phyloP scores from a whole-genome alignment of 2,797 vertebrate genomes.

The Spizella passerina region DNA sequence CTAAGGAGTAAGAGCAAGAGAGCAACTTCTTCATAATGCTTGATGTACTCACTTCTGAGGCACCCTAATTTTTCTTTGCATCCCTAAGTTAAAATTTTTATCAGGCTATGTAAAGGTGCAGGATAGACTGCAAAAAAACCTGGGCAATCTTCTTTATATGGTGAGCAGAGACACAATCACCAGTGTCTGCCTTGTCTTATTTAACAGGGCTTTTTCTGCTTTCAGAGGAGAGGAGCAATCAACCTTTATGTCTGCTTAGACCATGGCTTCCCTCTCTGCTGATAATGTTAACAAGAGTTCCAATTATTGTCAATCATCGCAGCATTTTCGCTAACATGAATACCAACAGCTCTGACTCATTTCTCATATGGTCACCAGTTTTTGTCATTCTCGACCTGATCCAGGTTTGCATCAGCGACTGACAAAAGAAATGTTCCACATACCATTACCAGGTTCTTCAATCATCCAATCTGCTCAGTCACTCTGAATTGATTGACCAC shows the following conservation, averaged over 20 bases:
- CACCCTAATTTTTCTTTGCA: background rate
- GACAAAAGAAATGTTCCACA: slow-evolving; percentile 34
- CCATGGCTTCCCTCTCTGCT: slow-evolving; percentile 3
- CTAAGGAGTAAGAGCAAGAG: background rate
- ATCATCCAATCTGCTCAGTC: slow-evolving; percentile 35
- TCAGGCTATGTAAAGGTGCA: background rate
- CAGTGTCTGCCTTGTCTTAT: background rate
- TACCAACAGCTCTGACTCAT: slow-evolving; percentile 28
- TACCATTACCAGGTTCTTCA: slow-evolving; percentile 22
- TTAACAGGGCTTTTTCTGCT: background rate
- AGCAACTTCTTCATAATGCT: background rate
- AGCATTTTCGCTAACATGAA: slow-evolving; percentile 23
- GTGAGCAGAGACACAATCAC: background rate
- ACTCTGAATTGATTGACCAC: slow-evolving; percentile 19
- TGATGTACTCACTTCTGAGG: background rate
- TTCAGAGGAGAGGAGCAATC: slow-evolving; percentile 1
- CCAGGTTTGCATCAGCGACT: background rate
- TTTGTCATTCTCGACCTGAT: slow-evolving; percentile 17
- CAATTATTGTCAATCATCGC: slow-evolving; percentile 62
- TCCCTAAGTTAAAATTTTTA: background rate
- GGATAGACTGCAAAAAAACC: background rate
- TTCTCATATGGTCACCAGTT: slow-evolving; percentile 31
- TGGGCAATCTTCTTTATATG: background rate
- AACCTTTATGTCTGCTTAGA: slow-evolving; percentile 28
- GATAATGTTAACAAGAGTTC: slow-evolving; percentile 54